Evolutionary conservation across 2,888 invertebrate species (phyloP), one percentile per base, ranked within the genome.

Genomic region (Ypsolopha scabrella): DNA sequence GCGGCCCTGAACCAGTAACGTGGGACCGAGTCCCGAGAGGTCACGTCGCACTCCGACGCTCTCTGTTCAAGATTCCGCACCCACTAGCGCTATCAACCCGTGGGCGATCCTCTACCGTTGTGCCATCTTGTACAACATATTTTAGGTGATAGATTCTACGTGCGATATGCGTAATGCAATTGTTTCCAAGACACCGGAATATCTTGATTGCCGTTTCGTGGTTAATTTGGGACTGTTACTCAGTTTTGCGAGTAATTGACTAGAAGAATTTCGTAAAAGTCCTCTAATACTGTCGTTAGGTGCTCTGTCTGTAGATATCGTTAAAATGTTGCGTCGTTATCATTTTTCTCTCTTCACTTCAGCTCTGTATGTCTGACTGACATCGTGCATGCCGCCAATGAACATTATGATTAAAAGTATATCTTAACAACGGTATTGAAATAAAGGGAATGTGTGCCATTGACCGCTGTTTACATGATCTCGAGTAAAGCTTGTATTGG

Each of bases 1-100:
- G 63, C 69, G 72, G 61, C 77, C 76, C 70, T 79, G 76, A 76
- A 78, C 73, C 69, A 74, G 67, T 70, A 72, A 70, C 68, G 67
- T 65, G 72, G 66, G 68, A 68, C 65, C 63, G 63, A 61, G 62
- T 66, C 65, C 63, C 61, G 55, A 58, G 54, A 61, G 59, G 59
- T 61, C 55, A 52, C 50, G 33, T 46, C 46, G n/a, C 47, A 24
- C 47, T 37, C 9, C 36, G 47, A 13, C 11, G 9, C 46, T 46
- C 35, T 46, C 8, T 60, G 55, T 60, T 59, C 52, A 60, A 50
- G 46, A 48, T 48, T 37, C 48, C 33, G 34, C 39, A 41, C 35
- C 50, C 43, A 50, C 43, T 35, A 4, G 41, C 41, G 41, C 33
- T 41, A 50, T 50, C 44, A 36, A 14, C 33, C 24, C 46, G 44